Evolutionary conservation across 37 sponge, comb jelly and placozoan species (phyloP), one percentile per base, ranked within the genome.

Genomic region (Mnemiopsis leidyi): DNA sequence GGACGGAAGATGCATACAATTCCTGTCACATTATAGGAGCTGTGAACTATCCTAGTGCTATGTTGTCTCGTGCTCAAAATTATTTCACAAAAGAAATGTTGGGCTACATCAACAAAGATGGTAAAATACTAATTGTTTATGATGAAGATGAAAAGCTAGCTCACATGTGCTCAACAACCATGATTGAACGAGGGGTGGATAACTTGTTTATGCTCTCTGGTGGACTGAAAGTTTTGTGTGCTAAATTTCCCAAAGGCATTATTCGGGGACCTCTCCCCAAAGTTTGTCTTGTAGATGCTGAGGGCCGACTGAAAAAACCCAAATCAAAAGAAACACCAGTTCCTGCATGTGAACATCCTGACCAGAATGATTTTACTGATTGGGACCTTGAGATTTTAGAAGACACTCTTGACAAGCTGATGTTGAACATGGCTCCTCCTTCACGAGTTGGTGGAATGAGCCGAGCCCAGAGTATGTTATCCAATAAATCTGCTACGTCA

Each of bases 91-190:
- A 93, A 38, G 99, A 97, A 30, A 96, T 99, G n/a, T 93, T 96
- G 68, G 93, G 94, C 24, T 99, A 96, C 94, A 97, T 98, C 96
- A 99, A 99, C 95, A 97, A 96, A 76, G 94, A 97, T 7, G 99
- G 99, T n/a, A 93, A 93, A 40, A 96, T 99, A 24, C 97, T 99
- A 69, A 94, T 99, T 3, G 61, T 99, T 37, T 99, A 97, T 92
- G 99, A 99, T 82, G 98, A 97, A 95, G 97, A 99, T 94, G 99
- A 99, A 95, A 93, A 94, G 5, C 94, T 97, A 32, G 99, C 99
- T 39, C 95, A 97, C 69, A 88, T 94, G 34, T 96, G 94, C 1
- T 95, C 99, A 82, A 97, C 97, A 36, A 95, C 93, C 0, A 96
- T 99, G 79, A 94, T 97, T 23, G 98, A 99, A 93, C 94, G 96